phyloP scores from a whole-genome alignment of 2,888 invertebrate genomes.

The Drosophila cyrtoloma region DNA sequence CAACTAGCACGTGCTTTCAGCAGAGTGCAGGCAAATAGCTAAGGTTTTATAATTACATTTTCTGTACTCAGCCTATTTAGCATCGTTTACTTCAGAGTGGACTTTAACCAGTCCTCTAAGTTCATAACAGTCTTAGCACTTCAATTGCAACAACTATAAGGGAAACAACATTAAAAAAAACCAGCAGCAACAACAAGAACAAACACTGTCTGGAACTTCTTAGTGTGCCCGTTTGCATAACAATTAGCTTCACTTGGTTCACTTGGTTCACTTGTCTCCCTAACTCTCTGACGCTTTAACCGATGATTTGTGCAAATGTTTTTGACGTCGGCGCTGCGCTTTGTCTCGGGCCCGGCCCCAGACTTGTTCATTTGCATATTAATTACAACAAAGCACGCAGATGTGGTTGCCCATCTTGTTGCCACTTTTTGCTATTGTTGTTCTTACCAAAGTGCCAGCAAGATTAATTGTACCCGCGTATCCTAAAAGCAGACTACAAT shows the following conservation, averaged over 20 bases:
- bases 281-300: slow-evolving; percentile 49
- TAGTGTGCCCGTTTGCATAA: slow-evolving; percentile 65
- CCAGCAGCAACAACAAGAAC: slow-evolving; percentile 26
- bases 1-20: slow-evolving; percentile 41
- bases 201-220: slow-evolving; percentile 5
- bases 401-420: slow-evolving; percentile 21
- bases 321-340: slow-evolving; percentile 68
- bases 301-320: slow-evolving; percentile 74
- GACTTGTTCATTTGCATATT: slow-evolving; percentile 70
- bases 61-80: slow-evolving; percentile 19
- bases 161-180: slow-evolving; percentile 18
- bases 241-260: slow-evolving; percentile 54
- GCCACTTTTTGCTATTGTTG: slow-evolving; percentile 5
- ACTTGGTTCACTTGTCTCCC: slow-evolving; percentile 21
- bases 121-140: slow-evolving; percentile 32
- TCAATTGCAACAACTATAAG: slow-evolving; percentile 33
- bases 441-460: slow-evolving; percentile 54
- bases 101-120: slow-evolving; percentile 40
- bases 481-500: slow-evolving; percentile 58
- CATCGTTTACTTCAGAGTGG: slow-evolving; percentile 18
- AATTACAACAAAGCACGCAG: slow-evolving; percentile 71
- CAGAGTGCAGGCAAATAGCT: slow-evolving; percentile 32
- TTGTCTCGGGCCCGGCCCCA: slow-evolving; percentile 43
- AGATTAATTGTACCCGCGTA: slow-evolving; percentile 61
- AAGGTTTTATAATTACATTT: slow-evolving; percentile 59